Percentiles rank a stretch among this genome's conserved stretches.
Evolutionary conservation across 1,140 invertebrate genomes (phyloP).

Genomic region (Hyles euphorbiae): DNA sequence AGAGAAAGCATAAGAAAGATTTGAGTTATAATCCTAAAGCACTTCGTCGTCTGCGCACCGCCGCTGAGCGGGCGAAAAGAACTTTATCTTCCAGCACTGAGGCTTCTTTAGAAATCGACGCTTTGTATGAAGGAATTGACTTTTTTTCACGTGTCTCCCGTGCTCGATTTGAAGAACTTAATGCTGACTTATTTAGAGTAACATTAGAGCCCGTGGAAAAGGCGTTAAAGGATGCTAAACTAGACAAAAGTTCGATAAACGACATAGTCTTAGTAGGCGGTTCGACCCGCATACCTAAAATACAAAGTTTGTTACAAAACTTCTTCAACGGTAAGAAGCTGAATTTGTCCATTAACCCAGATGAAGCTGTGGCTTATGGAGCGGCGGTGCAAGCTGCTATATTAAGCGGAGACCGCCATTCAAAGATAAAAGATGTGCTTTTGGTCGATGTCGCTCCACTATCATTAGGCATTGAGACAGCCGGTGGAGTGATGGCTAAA

Average conservation of each 20-base stretch:
- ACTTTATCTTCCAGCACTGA: constrained; percentile 74
- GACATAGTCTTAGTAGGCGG: constrained; percentile 85
- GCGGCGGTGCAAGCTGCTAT: constrained; percentile 58
- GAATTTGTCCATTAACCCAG: constrained; percentile 75
- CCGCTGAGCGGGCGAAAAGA: constrained; percentile 76
- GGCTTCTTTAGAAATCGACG: constrained; percentile 74
- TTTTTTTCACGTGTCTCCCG: constrained; percentile 71
- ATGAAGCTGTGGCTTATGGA: constrained; percentile 74
- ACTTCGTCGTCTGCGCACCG: constrained; percentile 76
- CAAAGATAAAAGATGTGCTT: constrained; percentile 73
- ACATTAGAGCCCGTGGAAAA: constrained; percentile 76
- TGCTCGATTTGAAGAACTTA: constrained; percentile 73
- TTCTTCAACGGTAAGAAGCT: constrained; percentile 70
- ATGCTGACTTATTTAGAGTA: constrained; percentile 68
- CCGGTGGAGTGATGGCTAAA: constrained; percentile 79
- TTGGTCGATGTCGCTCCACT: constrained; percentile 76
- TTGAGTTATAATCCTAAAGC: constrained; percentile 51
- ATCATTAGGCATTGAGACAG: constrained; percentile 78
- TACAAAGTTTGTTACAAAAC: constrained; percentile 71
- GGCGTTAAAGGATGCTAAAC: constrained; percentile 80
- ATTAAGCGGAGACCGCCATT: constrained; percentile 74
- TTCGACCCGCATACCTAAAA: constrained; percentile 79
- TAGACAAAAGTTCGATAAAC: constrained; percentile 80
- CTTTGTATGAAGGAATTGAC: constrained; percentile 66
- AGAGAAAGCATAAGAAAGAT: constrained; percentile 64